Conservation (phyloP, 2,797 vertebrate genomes). For the Hozukius guyotensis region DNA sequence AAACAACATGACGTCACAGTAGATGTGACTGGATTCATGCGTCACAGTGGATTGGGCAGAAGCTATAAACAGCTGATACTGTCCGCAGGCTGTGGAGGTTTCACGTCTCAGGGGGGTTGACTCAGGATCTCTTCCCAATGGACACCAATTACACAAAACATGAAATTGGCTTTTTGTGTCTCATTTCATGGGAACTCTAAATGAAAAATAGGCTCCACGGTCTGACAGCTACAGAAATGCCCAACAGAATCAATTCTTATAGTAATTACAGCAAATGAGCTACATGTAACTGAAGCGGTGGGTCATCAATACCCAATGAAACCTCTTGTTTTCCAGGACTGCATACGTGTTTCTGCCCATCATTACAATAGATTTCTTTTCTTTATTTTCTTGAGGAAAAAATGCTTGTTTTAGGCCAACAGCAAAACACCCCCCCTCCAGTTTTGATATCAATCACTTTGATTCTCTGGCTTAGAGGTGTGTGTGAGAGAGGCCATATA, state of each 20-base stretch:
- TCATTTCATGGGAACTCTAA: neutral
- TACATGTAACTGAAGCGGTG: neutral
- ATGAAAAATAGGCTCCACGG: neutral
- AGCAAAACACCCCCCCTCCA: slow-evolving; percentile 3
- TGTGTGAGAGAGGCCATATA: slow-evolving; percentile 36
- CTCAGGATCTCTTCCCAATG: slow-evolving; percentile 12
- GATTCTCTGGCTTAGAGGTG: slow-evolving; percentile 45
- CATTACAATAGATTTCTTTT: neutral
- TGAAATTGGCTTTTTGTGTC: neutral
- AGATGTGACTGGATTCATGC: slow-evolving; percentile 10
- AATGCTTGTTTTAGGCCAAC: slow-evolving; percentile 1
- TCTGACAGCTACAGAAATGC: neutral
- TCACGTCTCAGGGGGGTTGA: slow-evolving; percentile 10
- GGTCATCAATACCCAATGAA: slow-evolving; percentile 24
- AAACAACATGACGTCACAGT: neutral
- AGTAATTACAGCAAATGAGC: slow-evolving; percentile 37
- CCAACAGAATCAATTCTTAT: slow-evolving; percentile 25
- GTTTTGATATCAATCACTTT: slow-evolving; percentile 57
- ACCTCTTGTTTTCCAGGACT: neutral
- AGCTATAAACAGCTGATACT: neutral
- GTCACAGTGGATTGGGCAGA: neutral
- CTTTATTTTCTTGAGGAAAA: neutral
- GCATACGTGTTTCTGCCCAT: neutral
- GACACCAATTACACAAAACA: slow-evolving; percentile 33
- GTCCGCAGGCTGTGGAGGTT: neutral